Base-by-base conservation (phyloP, 1,140 invertebrate genomes). In the Cydia strobilella region DNA sequence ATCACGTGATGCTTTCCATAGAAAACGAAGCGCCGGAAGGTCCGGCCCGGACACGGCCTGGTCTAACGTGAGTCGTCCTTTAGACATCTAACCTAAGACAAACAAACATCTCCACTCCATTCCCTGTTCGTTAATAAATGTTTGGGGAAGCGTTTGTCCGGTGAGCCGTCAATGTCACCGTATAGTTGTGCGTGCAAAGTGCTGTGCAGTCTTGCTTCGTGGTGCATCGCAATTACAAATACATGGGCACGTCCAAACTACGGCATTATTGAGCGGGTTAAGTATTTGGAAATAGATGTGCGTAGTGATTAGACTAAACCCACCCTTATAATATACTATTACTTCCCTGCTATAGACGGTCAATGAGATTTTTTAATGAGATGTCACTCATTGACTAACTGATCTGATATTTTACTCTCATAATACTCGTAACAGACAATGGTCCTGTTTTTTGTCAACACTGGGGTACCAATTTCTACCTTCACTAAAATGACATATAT, bases 81-180 rank as follows among this genome's bases (percentile, higher is more conserved):
- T 42, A 42, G 10, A 10, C 39, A 13, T 42, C 39, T 42, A 42
- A 42, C 39, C 39, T 42, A 63, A 62, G 6, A 25, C 3, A 25
- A 59, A 20, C 9, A 45, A 59, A 15, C 13, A n/a, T 18, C 80
- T 90, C 86, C 20, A 89, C 39, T 3, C 1, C 45, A 76, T 79
- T 78, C 74, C 6, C 48, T 82, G 76, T 86, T 87, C 88, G 75
- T 83, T 88, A 90, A 90, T 89, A 90, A 90, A 92, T 90, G 89
- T 90, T 89, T 83, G 84, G 87, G 85, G 86, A 84, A 86, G 84
- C 88, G 84, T 86, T 88, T 88, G 89, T 90, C 88, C 86, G 76
- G 84, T 85, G 80, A 85, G 83, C 83, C 87, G 90, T 92, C 90
- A 92, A 88, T 92, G 90, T 92, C 89, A 84, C 83, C 83, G 80